Evolutionary conservation across 1,140 invertebrate genomes (phyloP), one percentile per base, ranked within the genome.

Genomic region (Panagrolaimus sp.): DNA sequence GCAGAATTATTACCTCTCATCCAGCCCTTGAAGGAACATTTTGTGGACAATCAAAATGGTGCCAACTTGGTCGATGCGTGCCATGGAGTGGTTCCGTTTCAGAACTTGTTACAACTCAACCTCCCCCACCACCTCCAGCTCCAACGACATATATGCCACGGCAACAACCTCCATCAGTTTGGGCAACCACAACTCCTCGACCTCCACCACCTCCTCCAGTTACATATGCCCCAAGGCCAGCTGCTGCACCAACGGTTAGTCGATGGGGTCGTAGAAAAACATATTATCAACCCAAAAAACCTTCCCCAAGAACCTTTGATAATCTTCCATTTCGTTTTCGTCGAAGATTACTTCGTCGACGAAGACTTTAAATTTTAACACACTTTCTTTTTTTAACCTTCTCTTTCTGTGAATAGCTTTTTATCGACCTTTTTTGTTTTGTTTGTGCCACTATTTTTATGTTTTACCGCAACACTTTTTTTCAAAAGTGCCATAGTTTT

Each of bases 1-100:
- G 80, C 26, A 68, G 82, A 47, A 83, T 83, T 58, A 79, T 82
- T 47, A 82, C 80, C 28, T 82, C 80, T 7, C 80, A 82, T 71
- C 80, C 80, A 1, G 80, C 80, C 1, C 63, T 82, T n/a, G 80
- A 82, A 71, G 80, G 80, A 15, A 82, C 80, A 24, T 79, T 80
- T 52, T 82, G 80, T 70, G 80, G 79, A 26, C 65, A 73, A 21
- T 72, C 55, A 26, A 83, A 83, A 63, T 83, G 82, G 80, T 82
- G 78, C 64, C 68, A 81, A 71, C 71, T 79, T 6, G 80, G 80
- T 62, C 73, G 80, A 64, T 82, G 80, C 69, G 77, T 82, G 14
- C 79, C 81, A 14, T 82, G 80, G 80, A 76, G 71, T 38, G 73
- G 75, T 12, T 65, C 52, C 10, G 71, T 63, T 15, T 45, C 69